phyloP scores from a whole-genome alignment of 2,113 vertebrate species.

The Paraplagusia blochii region DNA sequence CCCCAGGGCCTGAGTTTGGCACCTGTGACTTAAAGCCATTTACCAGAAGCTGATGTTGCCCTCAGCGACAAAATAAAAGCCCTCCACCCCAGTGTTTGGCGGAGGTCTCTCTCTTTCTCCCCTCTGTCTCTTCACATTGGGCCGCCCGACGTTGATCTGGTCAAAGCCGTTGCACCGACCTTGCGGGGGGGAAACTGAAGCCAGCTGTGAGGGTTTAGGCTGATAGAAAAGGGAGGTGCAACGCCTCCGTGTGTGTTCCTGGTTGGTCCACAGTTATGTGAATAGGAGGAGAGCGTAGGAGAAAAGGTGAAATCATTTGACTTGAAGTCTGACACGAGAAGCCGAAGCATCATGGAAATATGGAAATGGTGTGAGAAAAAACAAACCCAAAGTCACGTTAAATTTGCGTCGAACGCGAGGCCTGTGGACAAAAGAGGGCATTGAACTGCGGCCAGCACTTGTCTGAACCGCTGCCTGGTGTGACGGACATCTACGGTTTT shows the following conservation, averaged over 20 bases:
- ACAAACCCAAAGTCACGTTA: background rate
- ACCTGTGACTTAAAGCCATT: conserved; percentile 34
- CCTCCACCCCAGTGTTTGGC: conserved; percentile 33
- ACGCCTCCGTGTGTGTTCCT: conserved; percentile 14
- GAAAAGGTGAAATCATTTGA: conserved; percentile 47
- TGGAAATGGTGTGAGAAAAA: conserved; percentile 12
- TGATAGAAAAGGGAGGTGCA: conserved; percentile 34
- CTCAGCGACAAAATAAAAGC: conserved; percentile 32
- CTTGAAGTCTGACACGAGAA: conserved; percentile 9
- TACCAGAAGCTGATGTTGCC: conserved; percentile 35
- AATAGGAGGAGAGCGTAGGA: background rate
- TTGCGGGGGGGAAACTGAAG: conserved; percentile 49
- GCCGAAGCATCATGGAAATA: background rate
- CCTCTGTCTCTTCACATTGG: conserved; percentile 70
- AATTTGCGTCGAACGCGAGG: conserved; percentile 13
- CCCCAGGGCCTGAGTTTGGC: too few species aligned
- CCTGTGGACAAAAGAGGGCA: conserved; percentile 25
- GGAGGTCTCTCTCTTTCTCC: conserved; percentile 53
- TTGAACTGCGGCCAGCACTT: conserved; percentile 38
- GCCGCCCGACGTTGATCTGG: conserved; percentile 69
- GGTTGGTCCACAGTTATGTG: background rate
- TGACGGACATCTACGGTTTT: conserved; percentile 49
- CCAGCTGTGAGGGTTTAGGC: conserved; percentile 48
- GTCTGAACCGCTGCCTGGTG: conserved; percentile 16
- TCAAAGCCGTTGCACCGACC: conserved; percentile 67